Conservation (phyloP, 2,113 vertebrate species). For the Charadrius vociferus region DNA sequence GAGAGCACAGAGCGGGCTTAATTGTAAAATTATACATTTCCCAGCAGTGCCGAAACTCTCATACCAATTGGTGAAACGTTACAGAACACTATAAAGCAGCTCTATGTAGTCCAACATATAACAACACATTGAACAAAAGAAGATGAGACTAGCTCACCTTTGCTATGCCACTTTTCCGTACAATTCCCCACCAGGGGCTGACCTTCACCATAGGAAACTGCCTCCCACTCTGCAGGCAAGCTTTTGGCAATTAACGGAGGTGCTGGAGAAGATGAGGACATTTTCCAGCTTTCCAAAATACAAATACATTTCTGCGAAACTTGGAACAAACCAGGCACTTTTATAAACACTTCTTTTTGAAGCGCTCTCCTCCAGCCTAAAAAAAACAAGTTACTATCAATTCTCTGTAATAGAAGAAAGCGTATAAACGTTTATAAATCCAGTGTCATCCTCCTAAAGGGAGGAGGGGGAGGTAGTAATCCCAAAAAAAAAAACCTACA, state of each 20-base stretch:
- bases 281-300: background rate
- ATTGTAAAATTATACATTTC: accelerated
- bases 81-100: background rate
- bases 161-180: background rate
- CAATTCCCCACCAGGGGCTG: background rate
- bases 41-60: background rate
- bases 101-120: background rate
- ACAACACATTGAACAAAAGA: background rate
- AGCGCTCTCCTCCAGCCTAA: background rate
- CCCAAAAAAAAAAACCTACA: background rate
- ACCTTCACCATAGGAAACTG: background rate
- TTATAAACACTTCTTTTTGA: background rate
- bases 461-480: background rate
- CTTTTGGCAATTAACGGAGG: background rate
- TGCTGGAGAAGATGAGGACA: background rate
- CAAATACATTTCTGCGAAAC: background rate
- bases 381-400: background rate
- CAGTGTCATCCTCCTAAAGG: background rate
- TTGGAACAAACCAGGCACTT: background rate
- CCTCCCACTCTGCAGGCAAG: background rate
- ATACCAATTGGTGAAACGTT: accelerated
- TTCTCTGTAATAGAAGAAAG: background rate
- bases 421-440: background rate
- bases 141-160: background rate
- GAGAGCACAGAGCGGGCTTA: background rate